Evolutionary conservation across 2,113 vertebrate genomes (phyloP), one percentile per base, ranked within the genome.

Genomic region (Rhineura floridana): DNA sequence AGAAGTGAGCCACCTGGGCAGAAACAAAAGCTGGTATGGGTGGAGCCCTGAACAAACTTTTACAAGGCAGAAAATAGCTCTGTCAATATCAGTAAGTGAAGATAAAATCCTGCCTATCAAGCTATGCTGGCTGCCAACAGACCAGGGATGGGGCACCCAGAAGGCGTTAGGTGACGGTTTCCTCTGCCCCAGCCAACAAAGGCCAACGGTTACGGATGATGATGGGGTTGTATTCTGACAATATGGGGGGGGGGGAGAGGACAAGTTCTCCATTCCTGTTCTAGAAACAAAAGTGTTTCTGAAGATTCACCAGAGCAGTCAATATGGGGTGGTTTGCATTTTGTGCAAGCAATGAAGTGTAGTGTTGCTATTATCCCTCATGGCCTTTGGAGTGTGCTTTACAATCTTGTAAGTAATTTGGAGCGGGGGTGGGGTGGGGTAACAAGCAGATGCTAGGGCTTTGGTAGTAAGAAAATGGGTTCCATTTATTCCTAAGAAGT

Each of bases 1-100:
- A 99, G 81, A 99, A 99, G 81, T 99, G 99, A 39, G 96, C 94
- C 15, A 99, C 99, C 99, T 99, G 96, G 1, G 55, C 2, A 12
- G 73, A 0, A 6, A 84, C 75, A 90, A 81, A 55, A 46, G 42
- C 2, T 65, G 39, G 15, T 0, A 19, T n/a, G 7, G 59, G n/a
- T 1, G 48, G 12, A 0, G 77, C 11, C 19, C 7, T 23, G n/a
- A 81, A 59, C 78, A 5, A 39, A 55, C 2, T 50, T 63, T 25
- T 3, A 28, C 4, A 28, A 48, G 6, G 3, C 65, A 75, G 83
- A 42, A 55, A 15, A 4, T 3, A 48, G 39, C 7, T 62, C 59
- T 42, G 79, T n/a, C 4, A 17, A 6, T 13, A 9, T 4, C 25
- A 46, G 12, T 2, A 9, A 25, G 36, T 33, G 15, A n/a, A 44